Base-by-base conservation (phyloP, 1,140 invertebrate genomes). In the Cheumatopsyche charites region DNA sequence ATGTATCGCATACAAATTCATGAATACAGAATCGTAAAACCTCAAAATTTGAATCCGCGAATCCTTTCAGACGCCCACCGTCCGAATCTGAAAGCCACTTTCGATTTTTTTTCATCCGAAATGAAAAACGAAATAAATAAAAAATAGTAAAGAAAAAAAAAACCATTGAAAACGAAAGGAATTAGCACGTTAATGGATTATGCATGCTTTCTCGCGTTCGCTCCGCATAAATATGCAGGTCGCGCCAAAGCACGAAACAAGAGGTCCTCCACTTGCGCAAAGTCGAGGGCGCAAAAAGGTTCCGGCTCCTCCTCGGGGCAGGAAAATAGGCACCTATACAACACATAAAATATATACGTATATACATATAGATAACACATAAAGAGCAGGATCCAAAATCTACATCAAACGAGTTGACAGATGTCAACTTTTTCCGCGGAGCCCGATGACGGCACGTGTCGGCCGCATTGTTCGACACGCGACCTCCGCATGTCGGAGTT, bases 371-470 rank as follows among this genome's bases (percentile, higher is more conserved):
- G n/a, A n/a, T 43, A 43, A 43, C 13, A 43, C 13, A 43, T 43
- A 7, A 43, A 43, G 25, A 21, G 26, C 49, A 7, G 25, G 23
- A 19, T 36, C 70, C 61, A 62, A 45, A 72, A 72, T 72, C 71
- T 58, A 67, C 66, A 72, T 72, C 71, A 67, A 52, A 21, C 43
- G 63, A 52, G 55, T 49, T 72, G 71, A 72, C 71, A 72, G 63
- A 72, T 72, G 71, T 72, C 71, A 72, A 72, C 62, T 67, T 61
- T n/a, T 72, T 72, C 55, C 42, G 13, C 41, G 65, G 62, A 26
- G 43, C 11, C 36, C 26, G 36, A 36, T 4, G 29, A 36, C 9
- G 29, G 29, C 29, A 36, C 29, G 9, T 36, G 29, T 36, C 29
- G 29, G 9, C 29, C 29, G 29, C 9, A 4, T 36, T 36, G 29